Evolutionary conservation across 2,888 invertebrate genomes (phyloP), one percentile per base, ranked within the genome.

Genomic region (Trichogramma dendrolimi): DNA sequence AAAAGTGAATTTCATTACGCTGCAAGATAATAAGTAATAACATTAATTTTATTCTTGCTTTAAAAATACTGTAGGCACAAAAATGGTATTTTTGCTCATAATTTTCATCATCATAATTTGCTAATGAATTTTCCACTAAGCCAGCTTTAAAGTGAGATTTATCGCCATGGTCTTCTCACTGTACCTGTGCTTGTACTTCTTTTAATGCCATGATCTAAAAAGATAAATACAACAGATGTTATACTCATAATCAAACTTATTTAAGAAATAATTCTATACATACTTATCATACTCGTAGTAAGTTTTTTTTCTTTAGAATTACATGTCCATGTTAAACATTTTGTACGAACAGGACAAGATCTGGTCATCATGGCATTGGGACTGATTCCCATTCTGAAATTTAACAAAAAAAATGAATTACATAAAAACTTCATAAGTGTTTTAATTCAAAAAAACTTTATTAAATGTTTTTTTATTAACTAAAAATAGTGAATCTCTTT

Each of bases 291-390:
- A 63, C 70, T 72, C 55, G 73, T 71, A 50, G 75, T 71, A 40
- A 65, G 65, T 60, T 72, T 74, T 69, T 71, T 76, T 44, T 78
- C 77, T 67, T 73, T 74, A 55, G 71, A 63, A 63, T 76, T 75
- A 4, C 78, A 75, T 41, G 77, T 73, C 79, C 79, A 79, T 4
- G 79, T 78, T 71, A 79, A 79, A 69, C 79, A 78, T 64, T 78
- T 71, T 10, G 73, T 73, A 66, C 78, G 71, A 38, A 72, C 66
- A 10, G 70, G 67, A 64, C 63, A 71, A 54, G 70, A 67, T 63
- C 67, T 72, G 56, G 70, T 68, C 61, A 70, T 67, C 54, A 70
- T 68, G 52, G 72, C 67, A 63, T 69, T 68, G 56, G 69, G 58
- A 65, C 60, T 68, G 40, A 72, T 68, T 58, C 75, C 74, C 70